phyloP scores from a whole-genome alignment of 2,113 vertebrate genomes.

The Hyaena hyaena region DNA sequence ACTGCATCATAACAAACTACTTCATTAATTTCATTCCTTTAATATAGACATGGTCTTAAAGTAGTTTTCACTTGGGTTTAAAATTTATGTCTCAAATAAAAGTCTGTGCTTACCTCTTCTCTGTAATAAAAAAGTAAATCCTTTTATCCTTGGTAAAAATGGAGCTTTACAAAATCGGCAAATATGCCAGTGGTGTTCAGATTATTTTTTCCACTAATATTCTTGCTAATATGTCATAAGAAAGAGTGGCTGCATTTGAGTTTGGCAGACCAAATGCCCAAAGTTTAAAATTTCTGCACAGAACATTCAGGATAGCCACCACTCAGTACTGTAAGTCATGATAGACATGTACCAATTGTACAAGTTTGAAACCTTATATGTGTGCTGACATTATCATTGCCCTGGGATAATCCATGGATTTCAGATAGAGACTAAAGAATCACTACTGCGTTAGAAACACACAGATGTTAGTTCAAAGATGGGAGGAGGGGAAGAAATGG shows the following conservation, averaged over 20 bases:
- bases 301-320: background rate
- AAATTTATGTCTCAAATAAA: constrained; percentile 10
- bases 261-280: background rate
- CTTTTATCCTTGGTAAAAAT: background rate
- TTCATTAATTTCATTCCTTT: background rate
- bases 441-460: background rate
- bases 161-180: background rate
- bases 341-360: background rate
- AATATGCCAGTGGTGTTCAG: background rate
- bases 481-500: background rate
- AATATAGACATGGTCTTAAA: background rate
- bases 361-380: background rate
- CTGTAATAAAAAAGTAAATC: background rate
- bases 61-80: background rate
- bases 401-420: background rate
- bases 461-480: background rate
- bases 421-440: background rate
- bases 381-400: background rate
- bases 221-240: background rate
- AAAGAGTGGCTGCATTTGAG: constrained; percentile 4
- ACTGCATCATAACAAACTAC: background rate
- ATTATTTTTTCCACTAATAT: background rate
- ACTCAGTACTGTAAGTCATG: background rate
- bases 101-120: background rate
- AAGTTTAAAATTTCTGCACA: background rate